Percentiles rank a stretch among this genome's conserved stretches.
phyloP scores from a whole-genome alignment of 2,888 invertebrate genomes.

The Lutraria lutraria region DNA sequence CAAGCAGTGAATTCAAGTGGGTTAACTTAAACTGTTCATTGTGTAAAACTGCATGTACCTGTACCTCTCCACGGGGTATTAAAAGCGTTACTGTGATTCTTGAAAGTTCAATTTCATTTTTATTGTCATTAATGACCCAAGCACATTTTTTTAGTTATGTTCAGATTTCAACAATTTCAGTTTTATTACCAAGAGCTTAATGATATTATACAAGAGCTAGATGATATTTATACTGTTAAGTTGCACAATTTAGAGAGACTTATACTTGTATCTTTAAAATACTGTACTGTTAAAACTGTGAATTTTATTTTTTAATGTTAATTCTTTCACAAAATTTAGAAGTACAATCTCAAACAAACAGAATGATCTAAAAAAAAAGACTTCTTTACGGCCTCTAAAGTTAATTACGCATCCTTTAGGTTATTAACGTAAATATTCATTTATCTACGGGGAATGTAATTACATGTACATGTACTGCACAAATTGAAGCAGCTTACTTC shows the following conservation, averaged over 20 bases:
- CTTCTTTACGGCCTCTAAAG: too few relatives aligned
- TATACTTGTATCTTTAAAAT: not conserved
- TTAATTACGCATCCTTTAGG: too few relatives aligned
- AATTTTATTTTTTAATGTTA: not conserved
- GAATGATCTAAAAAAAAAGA: too few relatives aligned
- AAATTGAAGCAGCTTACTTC: too few relatives aligned
- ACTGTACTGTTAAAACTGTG: not conserved
- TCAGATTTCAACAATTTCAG: not conserved
- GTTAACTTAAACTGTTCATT: conserved; percentile 14
- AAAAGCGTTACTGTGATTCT: not conserved
- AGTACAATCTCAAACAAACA: not conserved
- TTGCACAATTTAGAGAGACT: not conserved
- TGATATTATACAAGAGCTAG: too few relatives aligned
- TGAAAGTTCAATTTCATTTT: not conserved
- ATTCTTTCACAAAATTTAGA: not conserved
- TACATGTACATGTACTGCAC: too few relatives aligned
- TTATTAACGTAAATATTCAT: too few relatives aligned
- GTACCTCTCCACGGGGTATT: not conserved
- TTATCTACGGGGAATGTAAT: too few relatives aligned
- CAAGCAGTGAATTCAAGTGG: not conserved
- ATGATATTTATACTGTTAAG: not conserved
- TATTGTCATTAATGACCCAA: conserved; percentile 1
- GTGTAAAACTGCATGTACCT: conserved; percentile 2
- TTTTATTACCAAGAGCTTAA: not conserved
- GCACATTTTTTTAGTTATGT: not conserved